Base-by-base conservation (phyloP, 2,113 vertebrate genomes). In the Aphyosemion australe region DNA sequence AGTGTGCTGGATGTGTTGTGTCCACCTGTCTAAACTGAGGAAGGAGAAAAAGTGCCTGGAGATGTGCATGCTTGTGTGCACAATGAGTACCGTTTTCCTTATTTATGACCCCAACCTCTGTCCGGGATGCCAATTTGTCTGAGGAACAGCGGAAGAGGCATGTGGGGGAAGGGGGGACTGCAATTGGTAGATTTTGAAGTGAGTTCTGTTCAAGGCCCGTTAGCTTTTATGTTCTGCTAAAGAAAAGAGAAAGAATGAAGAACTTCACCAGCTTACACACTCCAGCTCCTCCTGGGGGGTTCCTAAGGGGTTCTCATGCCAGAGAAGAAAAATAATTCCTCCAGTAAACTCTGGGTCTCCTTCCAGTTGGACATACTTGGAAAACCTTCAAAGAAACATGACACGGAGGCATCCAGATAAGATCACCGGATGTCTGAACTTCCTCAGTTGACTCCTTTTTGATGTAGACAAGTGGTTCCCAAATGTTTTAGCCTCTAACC, bases 101-200 rank as follows among this genome's bases (percentile, higher is more conserved):
- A 92, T 92, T 92, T 91, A 93, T 88, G 88, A 87, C 83, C 86
- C 87, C 82, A 76, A 88, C 88, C 89, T 88, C 83, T 56, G 65
- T 86, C 81, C 83, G 65, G 70, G 80, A 80, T 81, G 78, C 80
- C 82, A 79, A 81, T 91, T 88, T 87, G 84, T 88, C 46, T 76
- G 71, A 62, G 83, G 66, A 80, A 61, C 63, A 49, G 62, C 69
- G 59, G 60, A 50, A 49, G 57, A 68, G 37, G 53, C 39, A 32
- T 15, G 48, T 58, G 53, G 65, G 19, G 20, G n/a, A 52, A 62
- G 15, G 8, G 12, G 2, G 7, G 69, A 77, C 66, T 76, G 80
- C 78, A 76, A 79, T 82, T 67, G 76, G 73, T 74, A 37, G 73
- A 88, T 87, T 87, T 82, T 15, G 58, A 73, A 64, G 82, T 85